Evolutionary conservation across 2,797 vertebrate genomes (phyloP), one percentile per base, ranked within the genome.

Genomic region (Macropodus opercularis): DNA sequence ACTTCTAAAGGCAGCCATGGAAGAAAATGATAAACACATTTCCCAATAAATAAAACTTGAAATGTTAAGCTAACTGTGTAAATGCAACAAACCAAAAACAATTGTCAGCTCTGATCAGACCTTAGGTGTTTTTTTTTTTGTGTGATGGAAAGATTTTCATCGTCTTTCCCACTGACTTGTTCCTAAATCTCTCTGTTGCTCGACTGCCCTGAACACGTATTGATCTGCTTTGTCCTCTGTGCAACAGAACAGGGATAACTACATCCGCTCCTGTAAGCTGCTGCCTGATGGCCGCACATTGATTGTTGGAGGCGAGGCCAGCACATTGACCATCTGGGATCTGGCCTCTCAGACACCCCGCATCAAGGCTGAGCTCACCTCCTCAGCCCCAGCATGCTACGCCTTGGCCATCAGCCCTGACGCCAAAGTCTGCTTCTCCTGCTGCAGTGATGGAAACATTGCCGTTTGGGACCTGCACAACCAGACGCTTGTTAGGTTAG

Each of bases 261-360:
- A 93, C 87, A 93, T 93, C 86, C 91, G 92, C 80, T 93, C 92
- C 69, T 93, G 92, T 86, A 93, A 93, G 83, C 90, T 93, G 68
- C 89, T 93, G 71, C 90, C 92, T 41, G 92, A 93, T 56, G 92
- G 92, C 29, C 92, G 92, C 72, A 93, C 91, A 63, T 86, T 93
- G 80, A 93, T 93, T 32, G 92, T 93, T 5, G 92, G 92, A 62
- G 92, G 92, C 7, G 92, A 93, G 85, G 92, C 92, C 90, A 98
- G 96, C 87, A 98, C 96, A 0, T 86, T 98, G 91, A 96, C 96
- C 89, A 98, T 98, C 87, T 98, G 96, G 96, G 96, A 98, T 87
- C 87, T 98, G 89, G 96, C 96, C 69, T 95, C 96, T 47, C 96
- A 94, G 10, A 98, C 96, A 69, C 96, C 96, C 0, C 95, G 96